Base-by-base conservation (phyloP, 2,113 vertebrate genomes). In the Corythoichthys intestinalis region DNA sequence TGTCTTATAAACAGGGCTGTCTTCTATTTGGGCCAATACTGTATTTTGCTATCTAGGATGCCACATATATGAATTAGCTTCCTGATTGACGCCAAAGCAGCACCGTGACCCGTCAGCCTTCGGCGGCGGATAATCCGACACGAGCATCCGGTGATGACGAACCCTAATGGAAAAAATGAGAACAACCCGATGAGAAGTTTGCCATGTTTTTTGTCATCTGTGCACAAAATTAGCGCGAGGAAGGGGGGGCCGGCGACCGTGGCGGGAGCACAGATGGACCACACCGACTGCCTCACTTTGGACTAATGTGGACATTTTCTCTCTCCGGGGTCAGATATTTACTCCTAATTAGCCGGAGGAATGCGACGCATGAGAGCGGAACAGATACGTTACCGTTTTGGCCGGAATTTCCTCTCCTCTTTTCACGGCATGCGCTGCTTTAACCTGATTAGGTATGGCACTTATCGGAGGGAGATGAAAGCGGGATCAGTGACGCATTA, bases 361-460 rank as follows among this genome's bases (percentile, higher is more conserved):
- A 93, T 92, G 92, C 81, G 52, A 88, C 67, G 83, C 92, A 91
- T 90, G 86, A 92, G 85, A 92, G 89, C 83, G 84, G 90, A 90
- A 91, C 90, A 91, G 91, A 92, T 93, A 92, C 83, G 87, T 92
- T 91, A 92, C 89, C 88, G 77, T 92, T 92, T 90, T 88, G 84
- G 79, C 70, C 78, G 89, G 90, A 92, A 92, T 91, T 90, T 91
- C 87, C 91, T 91, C 85, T 78, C 81, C 56, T 34, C 37, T 53
- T 88, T 91, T 89, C 72, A 66, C 79, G 77, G 89, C 86, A 86
- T 88, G 90, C 49, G 71, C 89, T 90, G 85, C 87, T 90, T 91
- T 91, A 91, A 91, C 90, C 87, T 92, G 91, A 92, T 92, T 93
- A 92, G 90, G 91, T 92, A 91, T 85, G 89, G 89, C 91, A 90